Percentiles rank a stretch among this genome's conserved stretches.
Evolutionary conservation across 2,113 vertebrate genomes (phyloP).

Genomic region (Bambusicola thoracicus): DNA sequence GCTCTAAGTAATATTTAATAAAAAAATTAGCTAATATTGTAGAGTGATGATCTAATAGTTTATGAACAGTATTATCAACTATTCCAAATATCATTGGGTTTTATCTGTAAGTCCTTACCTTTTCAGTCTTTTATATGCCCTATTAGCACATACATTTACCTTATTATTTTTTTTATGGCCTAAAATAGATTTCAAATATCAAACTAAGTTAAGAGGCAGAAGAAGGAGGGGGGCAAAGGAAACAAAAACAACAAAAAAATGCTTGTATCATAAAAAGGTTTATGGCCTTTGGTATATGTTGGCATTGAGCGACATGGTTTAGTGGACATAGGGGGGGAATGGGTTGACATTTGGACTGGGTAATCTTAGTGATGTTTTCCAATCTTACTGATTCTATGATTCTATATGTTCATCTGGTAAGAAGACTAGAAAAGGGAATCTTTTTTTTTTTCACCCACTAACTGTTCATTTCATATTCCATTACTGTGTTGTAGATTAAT

Average conservation of each 20-base stretch:
- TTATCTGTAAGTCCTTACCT: neutral
- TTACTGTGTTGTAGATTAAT: conserved; percentile 20
- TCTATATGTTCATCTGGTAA: neutral
- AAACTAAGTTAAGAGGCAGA: neutral
- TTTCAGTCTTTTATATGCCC: neutral
- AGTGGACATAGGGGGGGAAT: no score
- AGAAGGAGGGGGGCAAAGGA: neutral
- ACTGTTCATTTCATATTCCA: neutral
- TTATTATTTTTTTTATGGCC: neutral
- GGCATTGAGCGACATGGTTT: no score
- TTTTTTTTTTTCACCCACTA: neutral
- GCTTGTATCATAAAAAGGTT: neutral
- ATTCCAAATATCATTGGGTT: neutral
- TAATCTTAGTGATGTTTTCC: no score
- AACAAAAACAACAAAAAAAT: neutral
- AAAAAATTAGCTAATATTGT: neutral
- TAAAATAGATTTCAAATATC: neutral
- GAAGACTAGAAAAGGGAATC: neutral
- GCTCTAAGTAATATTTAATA: neutral
- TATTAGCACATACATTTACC: neutral
- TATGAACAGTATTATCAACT: neutral
- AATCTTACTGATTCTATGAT: no score
- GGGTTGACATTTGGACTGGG: no score
- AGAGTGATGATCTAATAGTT: neutral
- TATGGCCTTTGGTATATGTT: no score